phyloP scores from a whole-genome alignment of 2,888 invertebrate species.

The Osmoderma eremita region DNA sequence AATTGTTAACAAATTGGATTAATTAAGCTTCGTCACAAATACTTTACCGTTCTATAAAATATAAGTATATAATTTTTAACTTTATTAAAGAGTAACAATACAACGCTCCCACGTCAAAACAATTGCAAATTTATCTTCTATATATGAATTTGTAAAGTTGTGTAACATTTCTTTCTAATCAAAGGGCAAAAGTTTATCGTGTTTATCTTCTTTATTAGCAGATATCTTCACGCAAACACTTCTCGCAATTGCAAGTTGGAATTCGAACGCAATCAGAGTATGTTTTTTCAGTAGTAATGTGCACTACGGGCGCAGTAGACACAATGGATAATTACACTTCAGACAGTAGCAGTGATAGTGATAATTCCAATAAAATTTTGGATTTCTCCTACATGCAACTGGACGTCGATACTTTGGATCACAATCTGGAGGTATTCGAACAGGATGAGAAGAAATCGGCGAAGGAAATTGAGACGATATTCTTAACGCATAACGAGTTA shows the following conservation, averaged over 20 bases:
- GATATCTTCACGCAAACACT: not conserved
- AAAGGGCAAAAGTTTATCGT: constrained; percentile 25
- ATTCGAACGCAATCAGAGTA: not conserved
- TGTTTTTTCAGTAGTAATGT: not conserved
- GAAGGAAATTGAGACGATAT: constrained; percentile 75
- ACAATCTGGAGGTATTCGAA: constrained; percentile 72
- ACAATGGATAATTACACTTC: constrained; percentile 84
- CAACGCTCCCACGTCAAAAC: too few species aligned
- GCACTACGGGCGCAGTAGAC: not conserved
- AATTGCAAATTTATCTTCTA: not conserved
- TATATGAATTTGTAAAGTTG: not conserved
- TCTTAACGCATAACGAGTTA: constrained; percentile 88
- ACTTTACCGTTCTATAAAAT: too few species aligned
- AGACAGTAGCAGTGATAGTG: constrained; percentile 81
- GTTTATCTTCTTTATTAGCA: constrained; percentile 20
- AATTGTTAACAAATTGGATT: too few species aligned
- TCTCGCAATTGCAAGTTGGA: not conserved
- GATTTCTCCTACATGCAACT: constrained; percentile 74
- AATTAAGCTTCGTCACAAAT: too few species aligned
- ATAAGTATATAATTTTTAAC: too few species aligned
- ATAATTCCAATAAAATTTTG: constrained; percentile 73
- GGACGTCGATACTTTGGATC: constrained; percentile 69
- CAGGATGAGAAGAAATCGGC: constrained; percentile 69
- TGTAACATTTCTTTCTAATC: constrained; percentile 6
- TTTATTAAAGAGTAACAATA: too few species aligned